phyloP scores from a whole-genome alignment of 37 sponge, comb jelly and placozoan species.

The Axinella damicornis region DNA sequence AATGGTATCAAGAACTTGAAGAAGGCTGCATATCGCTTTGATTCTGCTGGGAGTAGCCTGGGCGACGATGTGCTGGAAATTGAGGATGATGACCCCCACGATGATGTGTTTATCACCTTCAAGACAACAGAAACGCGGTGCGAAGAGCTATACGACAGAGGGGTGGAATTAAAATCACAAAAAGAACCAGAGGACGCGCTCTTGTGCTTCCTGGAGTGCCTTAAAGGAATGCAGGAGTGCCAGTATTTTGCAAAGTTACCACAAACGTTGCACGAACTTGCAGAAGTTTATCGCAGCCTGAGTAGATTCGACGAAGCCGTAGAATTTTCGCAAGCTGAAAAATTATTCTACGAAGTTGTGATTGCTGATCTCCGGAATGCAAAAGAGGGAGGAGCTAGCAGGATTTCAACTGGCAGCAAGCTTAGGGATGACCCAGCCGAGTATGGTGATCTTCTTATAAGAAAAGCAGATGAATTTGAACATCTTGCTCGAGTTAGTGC shows the following conservation, averaged over 20 bases:
- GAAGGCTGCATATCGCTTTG: no score
- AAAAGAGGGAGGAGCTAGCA: constrained; percentile 15
- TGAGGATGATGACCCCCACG: background rate
- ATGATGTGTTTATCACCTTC: constrained; percentile 51
- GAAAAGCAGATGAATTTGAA: constrained; percentile 58
- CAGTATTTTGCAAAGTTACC: constrained; percentile 58
- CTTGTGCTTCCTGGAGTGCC: constrained; percentile 31
- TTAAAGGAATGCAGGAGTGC: constrained; percentile 47
- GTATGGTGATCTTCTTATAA: constrained; percentile 16
- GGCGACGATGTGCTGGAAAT: no score
- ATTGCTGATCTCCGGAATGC: background rate
- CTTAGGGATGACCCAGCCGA: background rate
- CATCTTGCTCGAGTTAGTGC: constrained; percentile 11
- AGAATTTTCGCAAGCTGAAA: constrained; percentile 63
- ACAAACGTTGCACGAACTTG: constrained; percentile 48
- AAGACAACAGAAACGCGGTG: constrained; percentile 45
- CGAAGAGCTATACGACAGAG: constrained; percentile 36
- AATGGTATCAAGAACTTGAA: no score
- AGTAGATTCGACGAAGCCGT: constrained; percentile 15
- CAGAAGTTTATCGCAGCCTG: constrained; percentile 2
- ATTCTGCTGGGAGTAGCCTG: no score
- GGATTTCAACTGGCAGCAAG: background rate
- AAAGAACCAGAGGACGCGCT: constrained; percentile 36
- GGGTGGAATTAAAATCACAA: constrained; percentile 5
- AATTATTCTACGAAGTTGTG: constrained; percentile 51